Conservation (phyloP, 2,888 invertebrate genomes). For the Nowickia ferox region DNA sequence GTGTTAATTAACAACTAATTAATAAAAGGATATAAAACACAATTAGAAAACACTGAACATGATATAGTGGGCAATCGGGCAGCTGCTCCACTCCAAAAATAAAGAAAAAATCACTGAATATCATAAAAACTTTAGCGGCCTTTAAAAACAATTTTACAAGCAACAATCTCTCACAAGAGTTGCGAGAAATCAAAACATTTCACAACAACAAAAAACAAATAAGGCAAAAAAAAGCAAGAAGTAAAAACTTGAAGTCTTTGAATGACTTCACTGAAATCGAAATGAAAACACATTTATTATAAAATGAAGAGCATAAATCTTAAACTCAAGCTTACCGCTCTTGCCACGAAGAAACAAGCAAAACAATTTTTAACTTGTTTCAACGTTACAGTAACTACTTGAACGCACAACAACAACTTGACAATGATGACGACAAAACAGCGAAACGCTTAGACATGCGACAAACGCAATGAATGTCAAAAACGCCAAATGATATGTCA, state of each 20-base stretch:
- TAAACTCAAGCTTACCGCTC: conserved; percentile 63
- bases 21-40: conserved; percentile 69
- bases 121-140: conserved; percentile 60
- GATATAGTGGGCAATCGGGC: conserved; percentile 3
- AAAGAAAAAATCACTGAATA: neutral
- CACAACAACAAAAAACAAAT: conserved; percentile 28
- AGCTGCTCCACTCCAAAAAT: neutral
- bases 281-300: conserved; percentile 72
- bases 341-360: conserved; percentile 32
- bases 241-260: conserved; percentile 32
- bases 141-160: conserved; percentile 68
- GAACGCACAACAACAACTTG: conserved; percentile 29
- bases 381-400: conserved; percentile 9
- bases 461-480: conserved; percentile 77
- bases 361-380: conserved; percentile 62
- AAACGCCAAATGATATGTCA: conserved; percentile 72
- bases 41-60: conserved; percentile 60
- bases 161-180: conserved; percentile 53
- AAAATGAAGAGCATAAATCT: conserved; percentile 72
- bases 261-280: conserved; percentile 67
- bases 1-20: conserved; percentile 73
- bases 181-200: conserved; percentile 65
- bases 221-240: neutral
- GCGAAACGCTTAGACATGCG: conserved; percentile 78
- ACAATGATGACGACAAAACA: conserved; percentile 48